Conservation (phyloP, 2,797 vertebrate species). For the Setipinna tenuifilis region DNA sequence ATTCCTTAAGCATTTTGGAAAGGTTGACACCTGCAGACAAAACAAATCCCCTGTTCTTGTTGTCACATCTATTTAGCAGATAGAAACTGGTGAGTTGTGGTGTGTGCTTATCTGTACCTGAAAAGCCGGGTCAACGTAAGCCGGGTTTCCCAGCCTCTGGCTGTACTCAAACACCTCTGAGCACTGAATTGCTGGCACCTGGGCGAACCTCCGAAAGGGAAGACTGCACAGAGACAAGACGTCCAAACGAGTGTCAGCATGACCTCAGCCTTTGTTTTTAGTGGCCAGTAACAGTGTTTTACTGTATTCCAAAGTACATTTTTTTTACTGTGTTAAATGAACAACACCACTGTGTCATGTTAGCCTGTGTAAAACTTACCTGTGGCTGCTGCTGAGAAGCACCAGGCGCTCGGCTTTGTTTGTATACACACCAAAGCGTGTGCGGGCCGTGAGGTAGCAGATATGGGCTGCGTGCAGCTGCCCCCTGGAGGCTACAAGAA, state of each 20-base stretch:
- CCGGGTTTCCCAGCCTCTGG: constrained; percentile 76
- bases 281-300: neutral
- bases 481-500: constrained; percentile 79
- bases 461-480: constrained; percentile 85
- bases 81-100: neutral
- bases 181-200: constrained; percentile 80
- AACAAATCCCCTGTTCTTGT: neutral
- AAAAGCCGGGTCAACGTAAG: constrained; percentile 80
- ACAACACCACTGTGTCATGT: neutral
- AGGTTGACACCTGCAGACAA: neutral
- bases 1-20: neutral
- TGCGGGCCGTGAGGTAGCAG: constrained; percentile 85
- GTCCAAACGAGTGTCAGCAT: neutral
- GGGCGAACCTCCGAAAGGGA: constrained; percentile 79
- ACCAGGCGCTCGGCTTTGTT: constrained; percentile 78
- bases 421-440: constrained; percentile 78
- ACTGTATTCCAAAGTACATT: neutral
- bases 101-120: constrained; percentile 69
- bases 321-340: neutral
- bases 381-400: constrained; percentile 85
- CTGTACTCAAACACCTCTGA: constrained; percentile 89
- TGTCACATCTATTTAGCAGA: neutral
- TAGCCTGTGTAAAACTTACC: constrained; percentile 66
- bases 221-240: constrained; percentile 67
- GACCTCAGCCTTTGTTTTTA: neutral